Conservation (phyloP, 2,888 invertebrate genomes). For the Meliscaeva auricollis region DNA sequence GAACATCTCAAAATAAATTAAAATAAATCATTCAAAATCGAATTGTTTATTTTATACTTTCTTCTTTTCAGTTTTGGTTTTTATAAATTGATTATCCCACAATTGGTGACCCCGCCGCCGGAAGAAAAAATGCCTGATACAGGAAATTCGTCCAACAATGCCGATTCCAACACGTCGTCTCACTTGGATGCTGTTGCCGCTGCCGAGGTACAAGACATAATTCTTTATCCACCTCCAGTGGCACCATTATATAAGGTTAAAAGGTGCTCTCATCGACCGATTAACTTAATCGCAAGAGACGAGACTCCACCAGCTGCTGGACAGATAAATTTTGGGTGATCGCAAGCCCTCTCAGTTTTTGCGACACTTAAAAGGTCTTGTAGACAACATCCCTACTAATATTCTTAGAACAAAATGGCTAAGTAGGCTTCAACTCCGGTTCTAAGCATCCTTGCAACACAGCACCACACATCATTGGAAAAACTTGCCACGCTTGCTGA, state of each 20-base stretch:
- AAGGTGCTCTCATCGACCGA: background rate
- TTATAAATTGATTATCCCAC: background rate
- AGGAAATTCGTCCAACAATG: background rate
- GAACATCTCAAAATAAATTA: no score
- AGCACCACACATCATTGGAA: background rate
- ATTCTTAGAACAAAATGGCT: slow-evolving; percentile 6
- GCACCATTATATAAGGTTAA: background rate
- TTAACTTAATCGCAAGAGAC: slow-evolving; percentile 7
- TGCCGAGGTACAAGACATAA: background rate
- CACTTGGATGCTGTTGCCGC: background rate
- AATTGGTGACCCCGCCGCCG: background rate
- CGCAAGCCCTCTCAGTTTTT: slow-evolving; percentile 15
- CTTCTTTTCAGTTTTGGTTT: no score
- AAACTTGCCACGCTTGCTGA: background rate
- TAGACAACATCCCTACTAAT: background rate
- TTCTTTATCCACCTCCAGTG: background rate
- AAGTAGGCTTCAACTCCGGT: background rate
- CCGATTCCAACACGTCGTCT: background rate
- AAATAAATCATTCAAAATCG: background rate
- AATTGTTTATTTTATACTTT: no score
- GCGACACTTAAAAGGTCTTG: background rate
- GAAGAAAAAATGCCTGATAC: background rate
- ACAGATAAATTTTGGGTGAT: slow-evolving; percentile 10
- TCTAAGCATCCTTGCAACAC: background rate
- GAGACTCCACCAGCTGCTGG: slow-evolving; percentile 12